Base-by-base conservation (phyloP, 2,888 invertebrate species). In the Gymnosoma rotundatum region DNA sequence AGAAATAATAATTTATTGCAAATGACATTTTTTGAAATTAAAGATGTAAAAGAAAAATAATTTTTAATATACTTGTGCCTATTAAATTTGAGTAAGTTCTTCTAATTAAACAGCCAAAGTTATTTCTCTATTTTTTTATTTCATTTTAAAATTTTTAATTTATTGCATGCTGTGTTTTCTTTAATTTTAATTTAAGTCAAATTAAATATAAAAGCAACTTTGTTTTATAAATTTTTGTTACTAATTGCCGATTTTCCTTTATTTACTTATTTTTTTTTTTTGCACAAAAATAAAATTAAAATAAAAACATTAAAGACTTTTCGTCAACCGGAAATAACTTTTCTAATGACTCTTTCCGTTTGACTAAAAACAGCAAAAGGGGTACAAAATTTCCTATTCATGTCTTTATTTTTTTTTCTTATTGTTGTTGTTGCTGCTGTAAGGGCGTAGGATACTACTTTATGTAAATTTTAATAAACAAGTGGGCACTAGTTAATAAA, bases 201-300 rank as follows among this genome's bases (percentile, higher is more conserved):
- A 52, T 69, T 38, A 66, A 2, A 36, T 52, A 50, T 32, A 50
- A 54, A 32, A 21, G 6, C 0, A 21, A 58, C 18, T 66, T 14
- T 64, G 6, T 52, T 64, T 18, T 74, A 20, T 18, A 16, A 67
- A 32, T 14, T 60, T 50, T 14, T 38, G 21, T 10, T 58, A 18
- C 52, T 76, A 76, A 76, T 76, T 76, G 67, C 67, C 42, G 60
- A 25, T 21, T 60, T 67, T 76, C 38, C 67, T 50, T 60, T 50
- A 67, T 60, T 60, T 61, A n/a, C n/a, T n/a, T n/a, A n/a, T n/a
- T 60, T 52, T 42, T 36, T 42, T n/a, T 25, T 67, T 67, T 50
- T 32, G 25, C 16, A 76, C 60, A 76, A 38, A 38, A 12, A 61
- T 21, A 20, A 63, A 9, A 21, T 6, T 25, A 18, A 32, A 61